phyloP scores from a whole-genome alignment of 2,797 vertebrate species.

The Perodicticus potto region DNA sequence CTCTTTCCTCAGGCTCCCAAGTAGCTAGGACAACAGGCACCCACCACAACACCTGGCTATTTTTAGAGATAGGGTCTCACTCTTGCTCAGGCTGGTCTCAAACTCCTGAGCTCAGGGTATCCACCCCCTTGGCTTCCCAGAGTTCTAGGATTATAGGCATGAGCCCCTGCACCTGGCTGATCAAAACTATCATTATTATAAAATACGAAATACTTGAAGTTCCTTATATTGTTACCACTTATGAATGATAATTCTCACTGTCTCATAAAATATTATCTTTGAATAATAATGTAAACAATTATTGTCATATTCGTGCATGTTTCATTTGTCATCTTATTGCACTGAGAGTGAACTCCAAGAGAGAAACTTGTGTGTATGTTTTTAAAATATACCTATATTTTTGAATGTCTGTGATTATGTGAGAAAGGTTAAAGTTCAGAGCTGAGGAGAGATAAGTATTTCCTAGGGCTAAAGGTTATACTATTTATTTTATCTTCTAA shows the following conservation, averaged over 20 bases:
- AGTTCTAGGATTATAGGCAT: too few species aligned
- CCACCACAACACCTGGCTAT: too few species aligned
- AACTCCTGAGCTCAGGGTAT: too few species aligned
- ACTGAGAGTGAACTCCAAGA: background rate
- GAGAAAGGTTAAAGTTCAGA: background rate
- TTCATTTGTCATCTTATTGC: background rate
- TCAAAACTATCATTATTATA: background rate
- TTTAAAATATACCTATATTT: background rate
- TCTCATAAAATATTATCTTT: background rate
- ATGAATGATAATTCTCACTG: background rate
- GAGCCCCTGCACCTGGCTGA: too few species aligned
- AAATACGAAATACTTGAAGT: conserved; percentile 14
- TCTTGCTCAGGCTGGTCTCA: too few species aligned
- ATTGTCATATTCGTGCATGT: background rate
- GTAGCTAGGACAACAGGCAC: too few species aligned
- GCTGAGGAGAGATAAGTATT: background rate
- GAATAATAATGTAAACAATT: background rate
- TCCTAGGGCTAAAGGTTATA: background rate
- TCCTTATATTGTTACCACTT: background rate
- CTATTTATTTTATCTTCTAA: background rate
- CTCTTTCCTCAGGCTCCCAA: too few species aligned
- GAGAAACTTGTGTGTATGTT: background rate
- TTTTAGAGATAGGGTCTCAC: too few species aligned
- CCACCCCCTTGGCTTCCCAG: too few species aligned
- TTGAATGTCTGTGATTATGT: background rate